Conservation (phyloP, 2,797 vertebrate genomes). For the Hypotaenidia philippensis region DNA sequence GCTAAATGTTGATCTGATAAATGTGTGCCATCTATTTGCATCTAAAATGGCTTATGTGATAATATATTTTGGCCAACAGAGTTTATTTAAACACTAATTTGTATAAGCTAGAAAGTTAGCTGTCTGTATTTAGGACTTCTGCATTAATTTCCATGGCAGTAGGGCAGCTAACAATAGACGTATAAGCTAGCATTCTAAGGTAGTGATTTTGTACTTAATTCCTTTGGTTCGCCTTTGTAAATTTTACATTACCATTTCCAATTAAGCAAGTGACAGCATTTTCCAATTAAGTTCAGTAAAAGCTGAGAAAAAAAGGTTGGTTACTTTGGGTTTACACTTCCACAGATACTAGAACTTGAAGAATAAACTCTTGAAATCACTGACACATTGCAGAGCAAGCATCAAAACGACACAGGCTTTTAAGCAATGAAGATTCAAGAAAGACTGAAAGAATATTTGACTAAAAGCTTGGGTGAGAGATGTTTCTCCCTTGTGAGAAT, state of each 20-base stretch:
- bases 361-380: neutral
- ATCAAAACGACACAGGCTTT: neutral
- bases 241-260: neutral
- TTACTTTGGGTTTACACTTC: neutral
- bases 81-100: neutral
- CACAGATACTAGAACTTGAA: neutral
- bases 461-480: neutral
- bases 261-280: neutral
- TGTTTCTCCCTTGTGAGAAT: neutral
- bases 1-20: neutral
- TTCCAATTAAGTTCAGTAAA: conserved; percentile 10
- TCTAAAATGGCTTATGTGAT: neutral
- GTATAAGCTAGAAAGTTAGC: neutral
- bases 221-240: neutral
- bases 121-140: neutral
- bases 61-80: neutral
- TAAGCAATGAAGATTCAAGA: neutral
- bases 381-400: neutral
- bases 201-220: neutral
- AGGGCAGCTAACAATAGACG: neutral
- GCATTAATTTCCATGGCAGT: neutral
- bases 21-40: neutral
- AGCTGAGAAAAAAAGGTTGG: neutral
- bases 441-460: neutral
- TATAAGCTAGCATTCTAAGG: neutral